Evolutionary conservation across 2,113 vertebrate genomes (phyloP).

Genomic region (Tenebrosternarchus preto): DNA sequence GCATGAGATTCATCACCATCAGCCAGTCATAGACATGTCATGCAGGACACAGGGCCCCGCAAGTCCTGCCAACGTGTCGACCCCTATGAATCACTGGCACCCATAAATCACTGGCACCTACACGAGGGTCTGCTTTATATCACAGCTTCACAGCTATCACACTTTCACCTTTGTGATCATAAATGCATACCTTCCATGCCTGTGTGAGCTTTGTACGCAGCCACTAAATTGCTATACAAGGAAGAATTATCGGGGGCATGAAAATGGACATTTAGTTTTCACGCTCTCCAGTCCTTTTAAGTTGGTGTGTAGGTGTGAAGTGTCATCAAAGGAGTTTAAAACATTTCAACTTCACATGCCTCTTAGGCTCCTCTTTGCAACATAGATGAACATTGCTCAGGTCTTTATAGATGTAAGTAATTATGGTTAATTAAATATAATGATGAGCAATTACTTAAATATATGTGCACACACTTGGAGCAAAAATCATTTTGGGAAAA

Average conservation of each 20-base stretch:
- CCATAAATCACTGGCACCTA: conserved; percentile 43
- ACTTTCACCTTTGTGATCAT: conserved; percentile 30
- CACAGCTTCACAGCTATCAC: too few species aligned
- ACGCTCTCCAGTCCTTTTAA: neutral
- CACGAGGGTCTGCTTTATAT: conserved; percentile 26
- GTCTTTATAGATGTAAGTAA: neutral
- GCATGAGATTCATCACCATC: conserved; percentile 56
- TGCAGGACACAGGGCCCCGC: conserved; percentile 21
- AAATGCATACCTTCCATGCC: neutral
- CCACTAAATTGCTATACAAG: neutral
- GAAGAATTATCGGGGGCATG: neutral
- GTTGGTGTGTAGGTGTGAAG: neutral
- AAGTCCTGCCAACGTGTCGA: conserved; percentile 44
- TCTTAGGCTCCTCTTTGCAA: neutral
- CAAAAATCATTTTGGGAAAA: too few species aligned
- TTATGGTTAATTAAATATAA: neutral
- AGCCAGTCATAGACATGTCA: conserved; percentile 44
- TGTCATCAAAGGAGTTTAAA: neutral
- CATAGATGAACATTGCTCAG: neutral
- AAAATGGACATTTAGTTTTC: neutral
- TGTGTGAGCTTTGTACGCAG: neutral
- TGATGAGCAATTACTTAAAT: neutral
- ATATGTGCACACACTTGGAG: neutral
- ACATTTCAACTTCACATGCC: neutral
- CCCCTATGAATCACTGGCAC: conserved; percentile 46